Evolutionary conservation across 2,888 invertebrate genomes (phyloP).

Genomic region (Lochmaea capreae): DNA sequence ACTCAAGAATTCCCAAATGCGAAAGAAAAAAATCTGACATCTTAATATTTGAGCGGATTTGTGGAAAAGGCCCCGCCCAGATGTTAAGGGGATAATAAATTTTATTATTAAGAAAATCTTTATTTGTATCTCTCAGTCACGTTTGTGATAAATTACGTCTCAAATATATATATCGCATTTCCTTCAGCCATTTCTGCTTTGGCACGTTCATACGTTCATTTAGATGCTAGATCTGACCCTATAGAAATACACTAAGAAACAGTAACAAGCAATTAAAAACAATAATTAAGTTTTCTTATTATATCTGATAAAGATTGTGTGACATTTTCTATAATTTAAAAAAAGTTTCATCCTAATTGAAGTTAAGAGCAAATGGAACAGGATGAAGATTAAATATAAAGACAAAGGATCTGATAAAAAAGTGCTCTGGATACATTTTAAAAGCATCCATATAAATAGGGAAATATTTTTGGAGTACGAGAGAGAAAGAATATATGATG

Average conservation of each 20-base stretch:
- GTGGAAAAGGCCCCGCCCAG: conserved; percentile 35
- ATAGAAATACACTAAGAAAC: conserved; percentile 16
- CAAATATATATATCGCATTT: conserved; percentile 43
- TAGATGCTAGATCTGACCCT: conserved; percentile 16
- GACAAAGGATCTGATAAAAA: no score
- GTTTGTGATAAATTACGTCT: conserved; percentile 46
- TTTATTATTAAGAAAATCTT: conserved; percentile 48
- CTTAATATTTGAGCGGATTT: conserved; percentile 31
- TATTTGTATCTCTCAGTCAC: conserved; percentile 48
- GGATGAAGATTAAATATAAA: no score
- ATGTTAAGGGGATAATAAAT: conserved; percentile 45
- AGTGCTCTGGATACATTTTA: background rate
- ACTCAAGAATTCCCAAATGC: background rate
- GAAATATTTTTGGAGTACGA: no score
- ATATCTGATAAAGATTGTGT: background rate
- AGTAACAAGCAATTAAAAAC: background rate
- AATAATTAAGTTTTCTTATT: background rate
- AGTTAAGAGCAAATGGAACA: no score
- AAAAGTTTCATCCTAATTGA: no score
- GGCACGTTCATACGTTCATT: conserved; percentile 37
- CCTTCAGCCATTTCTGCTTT: conserved; percentile 41
- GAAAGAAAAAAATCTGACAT: conserved; percentile 20
- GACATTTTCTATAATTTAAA: no score
- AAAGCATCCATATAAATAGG: conserved; percentile 1
- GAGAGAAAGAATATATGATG: no score